These are phyloP conservation scores for Apodemus agrarius DNA, from an alignment of 2,797 vertebrate species.

Conservation along the genomic window DNA sequence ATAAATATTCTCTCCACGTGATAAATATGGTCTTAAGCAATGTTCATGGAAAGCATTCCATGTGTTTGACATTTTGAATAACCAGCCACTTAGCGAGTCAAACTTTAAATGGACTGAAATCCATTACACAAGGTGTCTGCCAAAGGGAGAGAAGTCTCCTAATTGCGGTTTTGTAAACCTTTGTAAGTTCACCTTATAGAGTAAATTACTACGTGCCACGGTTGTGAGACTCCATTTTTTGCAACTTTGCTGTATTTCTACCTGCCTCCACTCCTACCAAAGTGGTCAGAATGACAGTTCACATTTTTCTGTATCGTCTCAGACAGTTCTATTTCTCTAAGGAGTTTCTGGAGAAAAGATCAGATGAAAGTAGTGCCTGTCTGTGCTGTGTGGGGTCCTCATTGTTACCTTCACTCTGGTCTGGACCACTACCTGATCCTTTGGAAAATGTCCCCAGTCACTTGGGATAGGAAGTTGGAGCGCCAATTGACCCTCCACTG, in stretches of 20 bases:
- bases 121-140: neutral
- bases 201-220: fast-evolving
- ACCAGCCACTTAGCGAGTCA: neutral
- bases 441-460: neutral
- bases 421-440: neutral
- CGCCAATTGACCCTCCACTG: neutral
- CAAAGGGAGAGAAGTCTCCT: neutral
- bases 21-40: neutral
- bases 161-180: neutral
- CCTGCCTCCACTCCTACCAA: neutral
- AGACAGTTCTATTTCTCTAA: neutral
- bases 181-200: neutral
- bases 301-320: neutral
- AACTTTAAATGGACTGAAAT: neutral
- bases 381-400: neutral
- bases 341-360: neutral
- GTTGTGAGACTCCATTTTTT: neutral
- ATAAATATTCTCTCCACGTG: neutral
- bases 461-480: neutral
- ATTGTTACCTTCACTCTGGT: neutral
- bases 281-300: neutral
- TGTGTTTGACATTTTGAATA: neutral
- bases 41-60: neutral
- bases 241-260: neutral
- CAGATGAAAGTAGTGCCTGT: neutral